phyloP scores from a whole-genome alignment of 2,888 invertebrate species.

The Pemphredon lugubris region DNA sequence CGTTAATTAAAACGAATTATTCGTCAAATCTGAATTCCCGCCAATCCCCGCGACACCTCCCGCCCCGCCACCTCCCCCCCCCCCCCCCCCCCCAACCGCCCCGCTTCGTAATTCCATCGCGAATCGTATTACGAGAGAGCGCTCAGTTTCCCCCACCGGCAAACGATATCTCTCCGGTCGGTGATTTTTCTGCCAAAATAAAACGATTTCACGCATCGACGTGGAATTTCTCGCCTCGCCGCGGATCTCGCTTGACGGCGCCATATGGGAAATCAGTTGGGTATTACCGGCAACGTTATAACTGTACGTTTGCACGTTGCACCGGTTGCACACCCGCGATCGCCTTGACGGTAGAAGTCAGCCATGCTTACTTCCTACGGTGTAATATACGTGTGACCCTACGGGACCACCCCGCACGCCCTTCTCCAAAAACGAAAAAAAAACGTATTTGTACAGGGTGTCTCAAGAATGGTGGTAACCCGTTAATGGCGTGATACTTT shows the following conservation, averaged over 20 bases:
- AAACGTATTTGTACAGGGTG: neutral
- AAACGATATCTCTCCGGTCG: neutral
- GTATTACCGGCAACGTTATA: constrained; percentile 41
- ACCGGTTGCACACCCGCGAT: constrained; percentile 32
- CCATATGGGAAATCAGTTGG: constrained; percentile 67
- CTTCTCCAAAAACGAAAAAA: neutral
- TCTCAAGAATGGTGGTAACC: too few species aligned
- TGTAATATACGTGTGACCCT: constrained; percentile 4
- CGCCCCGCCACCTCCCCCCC: too few species aligned
- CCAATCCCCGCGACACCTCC: too few species aligned
- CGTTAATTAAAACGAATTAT: too few species aligned
- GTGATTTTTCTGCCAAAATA: constrained; percentile 31
- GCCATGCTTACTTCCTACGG: constrained; percentile 61
- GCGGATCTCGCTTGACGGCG: constrained; percentile 32
- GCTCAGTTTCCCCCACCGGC: neutral
- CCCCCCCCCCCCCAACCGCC: too few species aligned
- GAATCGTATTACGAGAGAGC: too few species aligned
- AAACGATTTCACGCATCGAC: constrained; percentile 45
- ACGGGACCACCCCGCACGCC: constrained; percentile 22
- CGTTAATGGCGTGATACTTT: too few species aligned
- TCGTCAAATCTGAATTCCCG: too few species aligned
- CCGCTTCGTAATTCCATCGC: too few species aligned
- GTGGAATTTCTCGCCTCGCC: constrained; percentile 46
- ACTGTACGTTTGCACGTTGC: constrained; percentile 38
- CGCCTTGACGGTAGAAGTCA: constrained; percentile 55